Conservation (phyloP, 2,888 invertebrate species). For the Apamea sordens region DNA sequence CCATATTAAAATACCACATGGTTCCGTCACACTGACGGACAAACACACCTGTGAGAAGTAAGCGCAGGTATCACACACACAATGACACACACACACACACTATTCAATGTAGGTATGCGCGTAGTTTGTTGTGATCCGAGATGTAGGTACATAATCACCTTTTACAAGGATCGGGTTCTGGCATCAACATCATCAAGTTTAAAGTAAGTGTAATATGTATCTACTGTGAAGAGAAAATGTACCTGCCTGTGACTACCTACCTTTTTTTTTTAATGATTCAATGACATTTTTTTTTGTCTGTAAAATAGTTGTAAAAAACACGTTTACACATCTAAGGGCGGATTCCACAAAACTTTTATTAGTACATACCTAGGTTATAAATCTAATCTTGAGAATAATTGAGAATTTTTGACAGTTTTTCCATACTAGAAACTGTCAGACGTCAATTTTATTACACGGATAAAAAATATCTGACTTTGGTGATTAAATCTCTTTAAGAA, state of each 20-base stretch:
- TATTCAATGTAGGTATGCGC: conserved; percentile 27
- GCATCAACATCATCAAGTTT: conserved; percentile 14
- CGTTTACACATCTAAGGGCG: too few relatives aligned
- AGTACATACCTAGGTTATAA: too few relatives aligned
- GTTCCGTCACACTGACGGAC: conserved; percentile 15
- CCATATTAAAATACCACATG: conserved; percentile 22
- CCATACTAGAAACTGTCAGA: too few relatives aligned
- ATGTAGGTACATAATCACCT: conserved; percentile 33
- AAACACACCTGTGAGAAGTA: conserved; percentile 59
- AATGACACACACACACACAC: conserved; percentile 20
- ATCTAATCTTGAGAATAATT: too few relatives aligned
- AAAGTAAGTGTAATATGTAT: not conserved
- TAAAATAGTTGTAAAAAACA: too few relatives aligned
- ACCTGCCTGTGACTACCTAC: not conserved
- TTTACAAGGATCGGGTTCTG: conserved; percentile 40
- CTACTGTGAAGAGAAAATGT: not conserved
- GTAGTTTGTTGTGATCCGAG: conserved; percentile 61
- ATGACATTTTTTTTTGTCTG: too few relatives aligned
- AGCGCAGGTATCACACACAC: conserved; percentile 62
- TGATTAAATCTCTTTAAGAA: too few relatives aligned
- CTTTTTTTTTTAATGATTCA: not conserved
- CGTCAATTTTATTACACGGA: too few relatives aligned
- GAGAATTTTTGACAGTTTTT: too few relatives aligned
- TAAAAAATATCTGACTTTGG: too few relatives aligned
- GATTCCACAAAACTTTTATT: too few relatives aligned